Base-by-base conservation (phyloP, 2,797 vertebrate species). In the Tragelaphus eurycerus region DNA sequence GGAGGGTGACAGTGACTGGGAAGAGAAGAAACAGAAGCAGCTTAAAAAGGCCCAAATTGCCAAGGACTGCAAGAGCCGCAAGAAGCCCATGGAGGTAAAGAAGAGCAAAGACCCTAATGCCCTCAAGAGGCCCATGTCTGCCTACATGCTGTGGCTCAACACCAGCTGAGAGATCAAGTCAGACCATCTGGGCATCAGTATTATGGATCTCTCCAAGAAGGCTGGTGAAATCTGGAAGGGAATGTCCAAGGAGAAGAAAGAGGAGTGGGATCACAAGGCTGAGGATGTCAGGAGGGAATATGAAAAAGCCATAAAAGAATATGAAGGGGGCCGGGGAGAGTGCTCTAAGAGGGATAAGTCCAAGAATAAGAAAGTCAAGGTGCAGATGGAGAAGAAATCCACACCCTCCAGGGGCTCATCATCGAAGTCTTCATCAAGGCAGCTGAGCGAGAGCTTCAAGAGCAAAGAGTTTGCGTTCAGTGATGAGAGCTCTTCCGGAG, bases 61-160 rank as follows among this genome's bases (percentile, higher is more conserved):
- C 86, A 99, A 99, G 90, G 99, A 99, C 54, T 98, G 98, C 88
- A 99, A 99, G 60, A 98, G 99, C 64, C 98, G 98, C 89, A 99
- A 99, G 98, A 99, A 99, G 97, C 97, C 97, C 29, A 27, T 67
- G 4, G 99, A 99, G 99, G 99, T 99, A 27, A 99, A 99, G 98
- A 99, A 99, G 93, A 99, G 98, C 96, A 99, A 99, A 96, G 99
- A 99, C 48, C 98, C 99, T 3, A 99, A 99, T 0, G 99, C 99
- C 7, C 99, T 99, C 64, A 99, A 99, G 98, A 99, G 99, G 97
- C 99, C 99, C 0, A 99, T 99, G 99, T 99, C 99, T 0, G 99
- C 99, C 2, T 99, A 99, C 98, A 99, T 99, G 99, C 98, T 99
- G 81, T 99, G 99, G 99, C 99, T 99, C 89, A 99, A 99, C 6